Conservation (phyloP, 1,140 invertebrate genomes). For the Halyomorpha halys region DNA sequence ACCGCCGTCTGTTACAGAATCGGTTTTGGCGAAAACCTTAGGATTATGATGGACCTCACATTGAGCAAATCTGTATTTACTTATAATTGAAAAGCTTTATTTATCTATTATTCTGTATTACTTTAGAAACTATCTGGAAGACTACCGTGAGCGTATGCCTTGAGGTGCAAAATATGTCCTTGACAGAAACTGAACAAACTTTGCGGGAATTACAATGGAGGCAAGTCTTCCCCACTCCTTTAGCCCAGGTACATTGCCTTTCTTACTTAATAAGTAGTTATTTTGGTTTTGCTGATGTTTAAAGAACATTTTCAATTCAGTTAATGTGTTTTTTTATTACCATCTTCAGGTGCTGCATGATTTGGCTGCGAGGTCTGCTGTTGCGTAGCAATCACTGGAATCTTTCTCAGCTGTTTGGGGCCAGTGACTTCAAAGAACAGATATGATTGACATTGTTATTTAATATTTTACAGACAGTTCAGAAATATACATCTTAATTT, state of each 20-base stretch:
- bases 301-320: no score
- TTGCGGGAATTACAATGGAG: constrained; percentile 33
- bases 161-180: constrained; percentile 32
- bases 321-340: no score
- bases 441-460: background rate
- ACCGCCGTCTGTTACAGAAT: no score
- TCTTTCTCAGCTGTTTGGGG: constrained; percentile 13
- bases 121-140: constrained; percentile 34
- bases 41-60: no score
- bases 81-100: no score
- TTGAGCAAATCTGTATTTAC: no score
- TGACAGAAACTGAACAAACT: constrained; percentile 28
- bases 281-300: no score
- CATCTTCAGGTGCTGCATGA: constrained; percentile 6
- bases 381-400: constrained; percentile 17
- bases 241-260: constrained; percentile 28
- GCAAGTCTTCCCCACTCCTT: constrained; percentile 31
- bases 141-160: constrained; percentile 33
- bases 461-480: constrained; percentile 7
- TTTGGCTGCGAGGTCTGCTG: constrained; percentile 1
- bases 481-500: background rate
- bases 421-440: background rate
- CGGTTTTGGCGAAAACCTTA: no score
- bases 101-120: background rate
- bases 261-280: background rate